These are phyloP conservation scores for Alosa alosa DNA, from an alignment of 2,113 vertebrate genomes.

Conservation along the genomic window DNA sequence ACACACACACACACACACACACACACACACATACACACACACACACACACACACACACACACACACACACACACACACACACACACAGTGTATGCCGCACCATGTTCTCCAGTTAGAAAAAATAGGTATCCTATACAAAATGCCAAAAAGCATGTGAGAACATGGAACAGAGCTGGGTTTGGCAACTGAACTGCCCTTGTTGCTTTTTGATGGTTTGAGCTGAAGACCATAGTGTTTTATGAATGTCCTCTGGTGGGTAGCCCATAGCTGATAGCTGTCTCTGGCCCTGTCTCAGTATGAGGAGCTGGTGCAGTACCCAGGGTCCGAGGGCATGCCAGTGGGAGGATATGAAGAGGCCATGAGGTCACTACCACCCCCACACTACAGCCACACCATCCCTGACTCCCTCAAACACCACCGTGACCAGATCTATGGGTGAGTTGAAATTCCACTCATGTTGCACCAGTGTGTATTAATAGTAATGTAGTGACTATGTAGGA, in stretches of 20 bases:
- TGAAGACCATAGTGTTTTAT: neutral
- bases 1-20: constrained; percentile 19
- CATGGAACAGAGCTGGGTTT: too few species aligned
- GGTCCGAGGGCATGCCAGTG: constrained; percentile 72
- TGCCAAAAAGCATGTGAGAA: too few species aligned
- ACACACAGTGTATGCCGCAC: neutral
- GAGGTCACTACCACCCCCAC: constrained; percentile 66
- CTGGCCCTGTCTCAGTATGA: constrained; percentile 70
- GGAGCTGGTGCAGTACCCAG: constrained; percentile 77
- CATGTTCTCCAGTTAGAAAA: neutral
- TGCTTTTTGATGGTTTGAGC: too few species aligned
- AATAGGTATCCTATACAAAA: neutral
- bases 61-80: constrained; percentile 16
- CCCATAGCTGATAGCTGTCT: constrained; percentile 2
- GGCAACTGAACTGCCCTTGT: too few species aligned
- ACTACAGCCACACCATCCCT: constrained; percentile 67
- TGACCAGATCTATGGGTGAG: constrained; percentile 77
- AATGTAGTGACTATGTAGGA: neutral
- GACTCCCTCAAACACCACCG: constrained; percentile 79
- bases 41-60: constrained; percentile 21
- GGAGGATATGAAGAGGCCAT: constrained; percentile 72
- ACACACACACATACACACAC: constrained; percentile 16
- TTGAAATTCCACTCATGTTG: neutral
- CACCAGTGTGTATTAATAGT: neutral
- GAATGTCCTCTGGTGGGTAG: neutral